Evolutionary conservation across 2,113 vertebrate species (phyloP).

Genomic region (Heteronetta atricapilla): DNA sequence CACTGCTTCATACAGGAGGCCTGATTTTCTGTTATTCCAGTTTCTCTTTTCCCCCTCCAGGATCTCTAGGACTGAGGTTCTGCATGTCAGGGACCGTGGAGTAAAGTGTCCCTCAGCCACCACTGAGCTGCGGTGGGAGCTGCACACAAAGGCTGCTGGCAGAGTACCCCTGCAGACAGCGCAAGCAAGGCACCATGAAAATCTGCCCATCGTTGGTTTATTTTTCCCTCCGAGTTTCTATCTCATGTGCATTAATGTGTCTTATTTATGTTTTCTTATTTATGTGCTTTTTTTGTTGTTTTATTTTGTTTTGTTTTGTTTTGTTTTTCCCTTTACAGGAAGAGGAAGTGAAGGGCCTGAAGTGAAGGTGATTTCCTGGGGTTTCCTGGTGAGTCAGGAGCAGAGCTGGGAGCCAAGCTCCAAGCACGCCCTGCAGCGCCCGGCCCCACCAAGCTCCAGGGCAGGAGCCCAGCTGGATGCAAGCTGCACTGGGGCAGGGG

Average conservation of each 20-base stretch:
- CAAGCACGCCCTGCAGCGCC: not conserved
- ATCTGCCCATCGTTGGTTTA: not conserved
- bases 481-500: not conserved
- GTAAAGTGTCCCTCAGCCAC: not conserved
- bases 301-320: too few species aligned
- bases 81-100: not conserved
- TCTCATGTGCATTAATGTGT: not conserved
- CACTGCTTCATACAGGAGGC: rapidly evolving
- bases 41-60: not conserved
- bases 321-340: not conserved
- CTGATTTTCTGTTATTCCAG: not conserved
- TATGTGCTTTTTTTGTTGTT: too few species aligned
- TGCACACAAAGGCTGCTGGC: not conserved
- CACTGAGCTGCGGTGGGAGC: not conserved
- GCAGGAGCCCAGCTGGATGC: not conserved
- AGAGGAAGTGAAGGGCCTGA: not conserved
- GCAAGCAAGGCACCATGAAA: not conserved
- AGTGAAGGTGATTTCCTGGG: not conserved
- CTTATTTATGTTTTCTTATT: too few species aligned
- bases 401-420: not conserved
- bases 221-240: not conserved
- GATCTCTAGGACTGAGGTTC: not conserved
- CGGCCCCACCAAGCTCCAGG: not conserved
- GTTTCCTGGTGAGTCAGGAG: not conserved
- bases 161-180: not conserved